Conservation (phyloP, 2,888 invertebrate genomes). For the Cartodere bifasciata region DNA sequence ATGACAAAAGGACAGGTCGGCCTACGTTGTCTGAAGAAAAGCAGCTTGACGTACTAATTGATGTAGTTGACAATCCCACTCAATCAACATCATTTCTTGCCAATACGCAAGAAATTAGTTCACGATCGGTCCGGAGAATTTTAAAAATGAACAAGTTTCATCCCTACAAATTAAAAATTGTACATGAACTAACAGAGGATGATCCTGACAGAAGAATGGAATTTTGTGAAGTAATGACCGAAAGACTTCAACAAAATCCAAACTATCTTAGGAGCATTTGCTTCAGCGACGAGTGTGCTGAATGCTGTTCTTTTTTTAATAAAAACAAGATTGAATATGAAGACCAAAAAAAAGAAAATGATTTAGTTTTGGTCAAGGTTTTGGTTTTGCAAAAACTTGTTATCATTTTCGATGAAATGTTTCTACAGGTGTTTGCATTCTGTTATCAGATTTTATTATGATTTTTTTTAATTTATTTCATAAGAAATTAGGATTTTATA, state of each 20-base stretch:
- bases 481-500: no score
- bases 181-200: conserved; percentile 13
- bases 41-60: conserved; percentile 1
- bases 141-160: conserved; percentile 9
- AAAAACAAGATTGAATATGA: no score
- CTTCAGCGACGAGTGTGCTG: conserved; percentile 8
- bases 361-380: no score
- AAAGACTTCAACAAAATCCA: neutral
- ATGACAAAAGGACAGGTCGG: no score
- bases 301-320: no score
- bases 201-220: conserved; percentile 15
- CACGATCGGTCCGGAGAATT: neutral
- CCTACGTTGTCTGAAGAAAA: no score
- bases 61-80: neutral
- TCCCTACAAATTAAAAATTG: conserved; percentile 14
- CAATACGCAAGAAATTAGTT: neutral
- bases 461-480: no score
- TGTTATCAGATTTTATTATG: no score
- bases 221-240: conserved; percentile 13
- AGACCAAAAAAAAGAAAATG: no score
- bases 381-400: no score
- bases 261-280: conserved; percentile 3
- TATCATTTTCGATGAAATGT: no score
- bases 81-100: neutral
- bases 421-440: no score